Evolutionary conservation across 2,113 vertebrate species (phyloP), one percentile per base, ranked within the genome.

Genomic region (Elachura formosa): DNA sequence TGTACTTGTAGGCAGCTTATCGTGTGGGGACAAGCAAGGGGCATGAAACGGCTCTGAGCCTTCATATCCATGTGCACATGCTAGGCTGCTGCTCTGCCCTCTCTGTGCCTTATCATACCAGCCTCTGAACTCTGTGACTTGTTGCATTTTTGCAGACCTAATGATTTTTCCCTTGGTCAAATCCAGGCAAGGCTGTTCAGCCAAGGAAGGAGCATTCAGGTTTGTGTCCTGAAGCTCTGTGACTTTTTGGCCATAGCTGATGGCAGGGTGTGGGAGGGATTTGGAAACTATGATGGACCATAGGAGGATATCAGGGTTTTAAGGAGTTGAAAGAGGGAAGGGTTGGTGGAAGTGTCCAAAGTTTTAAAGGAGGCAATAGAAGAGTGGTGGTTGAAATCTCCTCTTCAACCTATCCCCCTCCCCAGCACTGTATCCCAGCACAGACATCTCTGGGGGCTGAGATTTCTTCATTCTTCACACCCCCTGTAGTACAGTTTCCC

Each of bases 21-120:
- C 14, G 15, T n/a, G 4, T 45, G 34, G 26, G 41, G 9, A 40
- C n/a, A 81, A 80, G 10, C 0, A 0, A 61, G 40, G 25, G 17
- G 3, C 2, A 3, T 13, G 9, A 36, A 18, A 20, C 75, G 40
- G 8, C 49, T 73, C 36, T 75, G 81, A 87, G n/a, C 61, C 28
- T 78, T 64, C 56, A 40, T 7, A 0, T 51, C 18, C 38, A 3
- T 11, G 6, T 76, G 67, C 33, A 13, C 3, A 2, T 29, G 49
- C 17, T 48, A 23, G 28, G 26, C 55, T 49, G 34, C 69, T 91
- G 56, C 56, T 90, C 40, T 6, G 10, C 21, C 51, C 29, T 36
- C 43, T 46, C 43, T 43, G 19, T 49, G 28, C 20, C 22, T 48
- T 46, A n/a, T 45, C 46, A 36, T 40, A 74, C 17, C 61, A 74